Evolutionary conservation across 2,888 invertebrate genomes (phyloP), one percentile per base, ranked within the genome.

Genomic region (Dynastes grantii): DNA sequence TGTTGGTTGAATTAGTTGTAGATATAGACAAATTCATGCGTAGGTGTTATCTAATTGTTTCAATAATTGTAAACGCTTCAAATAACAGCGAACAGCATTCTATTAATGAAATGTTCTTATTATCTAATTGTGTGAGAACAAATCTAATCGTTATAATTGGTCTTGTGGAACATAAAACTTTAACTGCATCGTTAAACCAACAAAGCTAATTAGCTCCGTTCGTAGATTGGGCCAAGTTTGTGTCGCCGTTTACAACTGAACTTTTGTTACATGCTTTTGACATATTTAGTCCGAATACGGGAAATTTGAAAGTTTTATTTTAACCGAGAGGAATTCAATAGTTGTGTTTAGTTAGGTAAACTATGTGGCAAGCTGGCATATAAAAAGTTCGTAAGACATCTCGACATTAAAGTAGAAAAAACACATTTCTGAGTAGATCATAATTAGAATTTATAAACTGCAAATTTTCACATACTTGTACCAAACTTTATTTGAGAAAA

Each of bases 11-110:
- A 77, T 55, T 61, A 53, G 68, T 37, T 73, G 45, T 68, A 78
- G 73, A 79, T 79, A 77, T 78, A 77, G 75, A 78, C 79, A 79
- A 37, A 5, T 37, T 37, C 76, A 76, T 61, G 76, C 76, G 80
- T 81, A 76, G 80, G 80, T 61, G 81, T 79, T 65, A 64, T 78
- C 64, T 81, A 79, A 79, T 79, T 81, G 76, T 79, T 77, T 51
- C 73, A 65, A 76, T 77, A 79, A 75, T 75, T 64, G 63, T 76
- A 75, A 81, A 71, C 67, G 78, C 63, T 76, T 76, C 76, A 79
- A 70, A 76, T 70, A 71, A 53, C 45, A 64, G 63, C 40, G 63
- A 78, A 63, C 37, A 22, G 64, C 64, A 16, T 45, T 22, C 73
- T 61, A 51, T 64, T 77, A 70, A 70, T 45, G 40, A 68, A 45